Evolutionary conservation across 2,797 vertebrate genomes (phyloP), one percentile per base, ranked within the genome.

Genomic region (Antrozous pallidus): DNA sequence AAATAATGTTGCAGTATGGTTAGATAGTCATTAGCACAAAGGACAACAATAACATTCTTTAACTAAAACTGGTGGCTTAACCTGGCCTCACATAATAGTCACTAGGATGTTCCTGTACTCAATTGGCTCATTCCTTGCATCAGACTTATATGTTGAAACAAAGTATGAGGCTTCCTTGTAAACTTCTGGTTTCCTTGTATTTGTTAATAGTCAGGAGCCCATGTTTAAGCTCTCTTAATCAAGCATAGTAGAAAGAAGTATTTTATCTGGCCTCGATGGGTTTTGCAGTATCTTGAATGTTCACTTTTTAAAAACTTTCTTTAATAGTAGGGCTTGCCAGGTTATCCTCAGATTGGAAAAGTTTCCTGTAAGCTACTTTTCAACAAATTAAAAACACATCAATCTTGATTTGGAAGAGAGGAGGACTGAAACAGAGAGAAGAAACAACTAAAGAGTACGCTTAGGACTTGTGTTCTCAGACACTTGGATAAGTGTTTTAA

Each of bases 281-380:
- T 71, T 94, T 96, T 67, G 20, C 49, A 77, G 9, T 75, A 75
- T 91, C n/a, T 74, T 92, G 28, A 89, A 8, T 77, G 33, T 92
- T 83, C 28, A 38, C 54, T 16, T 65, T 63, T 73, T 49, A 54
- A 73, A 51, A 83, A 42, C 40, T 49, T 0, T 45, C 67, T 87
- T 75, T 94, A 58, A 73, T 90, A 90, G 31, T 28, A 63, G 75
- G 45, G 2, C 47, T 33, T 90, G 28, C 47, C 47, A 61, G n/a
- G 5, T 90, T 84, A 83, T 63, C 11, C 31, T 56, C 20, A 63
- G 40, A 47, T 70, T 42, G 45, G 40, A 20, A 85, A 78, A 38
- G n/a, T 77, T 83, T 78, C 33, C 33, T 90, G 7, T n/a, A 24
- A 75, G 74, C 51, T 88, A 45, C 26, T 82, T 91, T 70, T 40